Evolutionary conservation across 2,888 invertebrate species (phyloP), one percentile per base, ranked within the genome.

Genomic region (Pristionchus maxplancki): DNA sequence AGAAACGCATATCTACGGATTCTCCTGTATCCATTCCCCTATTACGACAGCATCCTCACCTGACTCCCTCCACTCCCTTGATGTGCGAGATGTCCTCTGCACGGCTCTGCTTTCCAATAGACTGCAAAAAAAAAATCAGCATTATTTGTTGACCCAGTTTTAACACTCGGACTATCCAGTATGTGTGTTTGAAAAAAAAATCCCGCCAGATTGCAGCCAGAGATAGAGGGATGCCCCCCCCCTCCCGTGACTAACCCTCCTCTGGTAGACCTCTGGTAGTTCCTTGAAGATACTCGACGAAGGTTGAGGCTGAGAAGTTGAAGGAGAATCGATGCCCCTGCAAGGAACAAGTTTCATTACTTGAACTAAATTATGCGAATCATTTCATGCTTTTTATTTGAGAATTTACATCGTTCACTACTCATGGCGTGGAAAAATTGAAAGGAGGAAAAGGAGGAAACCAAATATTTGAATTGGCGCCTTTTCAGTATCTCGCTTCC

Each of bases 11-110:
- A n/a, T n/a, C n/a, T n/a, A n/a, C n/a, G n/a, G n/a, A n/a, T n/a
- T n/a, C n/a, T n/a, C n/a, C n/a, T n/a, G n/a, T n/a, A n/a, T n/a
- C n/a, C n/a, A n/a, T n/a, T n/a, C n/a, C n/a, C n/a, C n/a, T n/a
- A n/a, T n/a, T 34, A 15, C 24, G 13, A 84, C 62, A 53, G 62
- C 28, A 48, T 64, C 11, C 88, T 44, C 34, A 88, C 88, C 88
- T 50, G 3, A 88, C 58, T 78, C 78, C 88, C n/a, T 78, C 64
- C 4, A 44, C 81, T 81, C 88, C 88, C 48, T 88, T 48, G 40
- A 88, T 81, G n/a, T 88, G 88, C n/a, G 88, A 88, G 48, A 88
- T 62, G 34, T 88, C 88, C 58, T 78, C 88, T 81, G 88, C 88
- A 8, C 78, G 48, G 13, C 53, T 50, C 31, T 31, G 31, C 50